Evolutionary conservation across 35 echinoderm and acorn worm species (phyloP).

Genomic region (Patiria miniata): DNA sequence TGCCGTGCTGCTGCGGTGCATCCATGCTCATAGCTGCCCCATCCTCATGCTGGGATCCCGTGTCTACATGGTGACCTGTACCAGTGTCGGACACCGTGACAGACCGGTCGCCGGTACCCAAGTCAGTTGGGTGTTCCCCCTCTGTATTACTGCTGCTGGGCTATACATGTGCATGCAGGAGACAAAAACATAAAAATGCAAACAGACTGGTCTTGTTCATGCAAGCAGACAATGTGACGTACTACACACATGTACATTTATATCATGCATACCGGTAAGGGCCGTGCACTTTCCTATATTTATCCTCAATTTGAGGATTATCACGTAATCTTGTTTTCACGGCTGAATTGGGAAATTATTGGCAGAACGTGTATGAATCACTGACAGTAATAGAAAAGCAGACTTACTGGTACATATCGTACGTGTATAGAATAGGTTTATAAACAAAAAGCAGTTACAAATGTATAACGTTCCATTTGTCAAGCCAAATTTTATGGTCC

Average conservation of each 20-base stretch:
- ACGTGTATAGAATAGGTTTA: too few relatives aligned
- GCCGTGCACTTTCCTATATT: not conserved
- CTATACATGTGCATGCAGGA: not conserved
- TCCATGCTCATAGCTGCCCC: not conserved
- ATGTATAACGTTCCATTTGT: too few relatives aligned
- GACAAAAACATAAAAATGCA: conserved; percentile 6
- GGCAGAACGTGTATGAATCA: not conserved
- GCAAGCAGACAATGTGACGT: not conserved
- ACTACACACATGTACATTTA: not conserved
- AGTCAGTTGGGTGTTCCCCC: not conserved
- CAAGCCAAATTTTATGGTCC: too few relatives aligned
- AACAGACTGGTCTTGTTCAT: not conserved
- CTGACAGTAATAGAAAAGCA: not conserved
- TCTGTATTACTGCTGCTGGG: not conserved
- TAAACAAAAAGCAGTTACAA: too few relatives aligned
- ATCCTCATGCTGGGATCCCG: not conserved
- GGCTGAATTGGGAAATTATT: not conserved
- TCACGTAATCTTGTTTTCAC: not conserved
- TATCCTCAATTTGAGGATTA: not conserved
- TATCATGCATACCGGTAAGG: not conserved
- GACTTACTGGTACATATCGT: not conserved
- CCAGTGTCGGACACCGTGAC: not conserved
- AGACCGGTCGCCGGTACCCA: not conserved
- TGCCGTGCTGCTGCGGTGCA: not conserved
- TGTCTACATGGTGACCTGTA: not conserved